Base-by-base conservation (phyloP, 2,888 invertebrate genomes). In the Globia sparganii region DNA sequence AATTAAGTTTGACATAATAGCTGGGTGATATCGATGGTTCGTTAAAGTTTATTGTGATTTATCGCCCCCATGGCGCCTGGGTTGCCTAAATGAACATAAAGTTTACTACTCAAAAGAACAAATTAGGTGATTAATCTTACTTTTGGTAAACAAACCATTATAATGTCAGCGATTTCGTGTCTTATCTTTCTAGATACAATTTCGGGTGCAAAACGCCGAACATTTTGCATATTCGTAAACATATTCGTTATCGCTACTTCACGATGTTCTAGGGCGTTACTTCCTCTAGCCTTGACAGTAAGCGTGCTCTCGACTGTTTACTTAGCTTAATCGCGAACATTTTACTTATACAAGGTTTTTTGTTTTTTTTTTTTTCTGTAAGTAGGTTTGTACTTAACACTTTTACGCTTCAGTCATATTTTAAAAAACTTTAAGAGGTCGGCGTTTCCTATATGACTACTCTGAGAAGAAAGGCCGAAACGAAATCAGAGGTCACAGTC, bases 1-100 rank as follows among this genome's bases (percentile, higher is more conserved):
- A 89, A 92, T 93, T 91, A 90, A 86, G 84, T 87, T 89, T 85
- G 90, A 91, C 90, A 90, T 93, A 91, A 92, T 91, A 88, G 88
- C 86, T 79, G 87, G 85, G 89, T 91, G 77, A 80, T 87, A 87
- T 88, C 86, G 90, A 88, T 87, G 86, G 87, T 84, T 91, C 89
- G 88, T 91, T 91, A 89, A 89, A 84, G 86, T 88, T 86, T 87
- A 85, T 88, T 88, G 88, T 91, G 88, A 91, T 91, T 89, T 89
- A 91, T 88, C 74, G 83, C 75, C 81, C 75, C 75, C 73, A 81
- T 85, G 86, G 87, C 82, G 86, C 70, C 62, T 79, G 68, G 15
- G 53, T 56, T 66, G 40, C 65, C 75, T 87, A 86, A 87, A 87
- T 87, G 83, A 78, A 66, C 68, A 75, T 87, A 77, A 83, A 88